These are phyloP conservation scores for Vollenhovia emeryi DNA, from an alignment of 1,140 invertebrate genomes.

Conservation along the genomic window DNA sequence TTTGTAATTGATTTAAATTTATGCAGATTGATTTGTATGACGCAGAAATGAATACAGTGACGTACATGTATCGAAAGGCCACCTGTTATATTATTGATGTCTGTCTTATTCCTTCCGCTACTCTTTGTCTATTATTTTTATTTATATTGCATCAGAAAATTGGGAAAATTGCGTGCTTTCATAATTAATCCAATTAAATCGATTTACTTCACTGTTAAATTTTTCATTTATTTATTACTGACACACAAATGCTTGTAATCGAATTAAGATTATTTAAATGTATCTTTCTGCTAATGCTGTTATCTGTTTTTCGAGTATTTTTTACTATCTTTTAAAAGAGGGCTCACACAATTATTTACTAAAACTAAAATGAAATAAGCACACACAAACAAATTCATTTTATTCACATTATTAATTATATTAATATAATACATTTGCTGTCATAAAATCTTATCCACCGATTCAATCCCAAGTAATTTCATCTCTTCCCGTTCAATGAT, in stretches of 20 bases:
- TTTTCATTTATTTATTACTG: not conserved
- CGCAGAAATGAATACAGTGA: conserved; percentile 4
- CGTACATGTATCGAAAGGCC: conserved; percentile 6
- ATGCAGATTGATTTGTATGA: conserved; percentile 20
- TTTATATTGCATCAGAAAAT: not conserved
- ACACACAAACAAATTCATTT: not conserved
- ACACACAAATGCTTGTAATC: not conserved
- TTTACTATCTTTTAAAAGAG: not conserved
- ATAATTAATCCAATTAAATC: not conserved
- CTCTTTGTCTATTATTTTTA: conserved; percentile 2
- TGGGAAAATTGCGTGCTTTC: not conserved
- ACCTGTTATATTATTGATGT: conserved; percentile 11
- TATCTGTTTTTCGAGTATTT: not conserved
- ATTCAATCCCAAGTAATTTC: not conserved
- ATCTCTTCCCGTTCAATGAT: not conserved
- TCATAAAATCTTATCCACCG: not conserved
- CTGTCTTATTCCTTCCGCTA: conserved; percentile 19
- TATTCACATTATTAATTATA: not conserved
- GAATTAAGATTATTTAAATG: not conserved
- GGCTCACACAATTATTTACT: not conserved
- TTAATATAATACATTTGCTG: not conserved
- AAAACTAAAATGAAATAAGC: not conserved
- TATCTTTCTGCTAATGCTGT: not conserved
- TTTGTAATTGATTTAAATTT: not conserved
- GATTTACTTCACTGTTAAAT: not conserved